Evolutionary conservation across 2,113 vertebrate species (phyloP), one percentile per base, ranked within the genome.

Genomic region (Oncorhynchus gorbuscha): DNA sequence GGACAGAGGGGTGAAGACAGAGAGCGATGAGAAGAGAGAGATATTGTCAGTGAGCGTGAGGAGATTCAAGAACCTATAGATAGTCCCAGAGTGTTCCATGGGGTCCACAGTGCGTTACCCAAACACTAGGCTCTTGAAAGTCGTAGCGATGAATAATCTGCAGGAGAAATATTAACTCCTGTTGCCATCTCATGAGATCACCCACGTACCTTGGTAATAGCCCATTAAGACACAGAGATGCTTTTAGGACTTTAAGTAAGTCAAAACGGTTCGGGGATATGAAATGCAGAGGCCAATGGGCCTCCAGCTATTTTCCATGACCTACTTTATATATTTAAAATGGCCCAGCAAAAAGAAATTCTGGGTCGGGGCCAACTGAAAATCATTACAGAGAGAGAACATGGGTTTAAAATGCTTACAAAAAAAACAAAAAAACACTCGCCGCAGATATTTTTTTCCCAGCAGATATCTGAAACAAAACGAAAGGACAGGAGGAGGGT

Each of bases 41-140:
- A 58, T 6, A 65, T 61, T 14, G 24, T 26, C 59, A 72, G 74
- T 28, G n/a, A 62, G 49, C 12, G 49, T 51, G 49, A 4, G 49
- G 49, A 55, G 51, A 18, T n/a, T 18, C 16, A 16, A 32, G 8
- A 62, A 73, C 48, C 2, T 72, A 26, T 72, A 71, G n/a, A 49
- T 5, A 71, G 13, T 58, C 18, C 49, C 24, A n/a, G 51, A 32
- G 12, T 26, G 24, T 6, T 28, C 64, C 69, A 48, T 26, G 66
- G 18, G 62, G 49, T 72, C 76, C 78, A 78, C 74, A 80, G 76
- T 22, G 30, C 69, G 77, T 68, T 51, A 79, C 30, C 30, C 35
- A 73, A 74, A 79, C 69, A 74, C 75, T 78, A 80, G 83, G 64
- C 84, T 81, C 28, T 69, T 78, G 67, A 67, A 88, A 82, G 80